Evolutionary conservation across 1,140 invertebrate species (phyloP), one percentile per base, ranked within the genome.

Genomic region (Apis cerana): DNA sequence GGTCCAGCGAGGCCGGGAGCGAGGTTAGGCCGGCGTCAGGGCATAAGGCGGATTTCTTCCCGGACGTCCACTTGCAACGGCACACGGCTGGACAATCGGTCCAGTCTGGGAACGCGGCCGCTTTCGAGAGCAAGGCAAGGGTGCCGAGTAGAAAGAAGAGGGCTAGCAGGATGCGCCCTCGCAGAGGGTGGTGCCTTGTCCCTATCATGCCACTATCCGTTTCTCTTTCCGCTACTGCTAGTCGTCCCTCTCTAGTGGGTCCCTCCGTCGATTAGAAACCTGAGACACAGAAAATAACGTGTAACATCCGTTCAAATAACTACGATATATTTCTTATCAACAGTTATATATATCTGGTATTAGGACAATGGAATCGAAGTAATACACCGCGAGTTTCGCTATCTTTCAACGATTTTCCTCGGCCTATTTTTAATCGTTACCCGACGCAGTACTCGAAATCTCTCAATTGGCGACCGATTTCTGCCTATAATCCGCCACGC

Each of bases 1-100:
- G 95, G 89, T 97, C 97, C 82, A 98, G 94, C 2, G 94, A 95
- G 21, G 95, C 95, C 27, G 97, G 97, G 48, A 98, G 94, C 78
- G 96, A 95, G 85, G 97, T 96, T 75, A 97, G 95, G 74, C 97
- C 96, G 48, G 96, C 96, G 79, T 97, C 96, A 76, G 96, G 96
- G 93, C 97, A 98, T 50, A 97, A 94, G 52, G 97, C 97, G 4
- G 97, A 97, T 90, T 97, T 97, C 93, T 98, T 98, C 50, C 97
- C 97, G 21, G 96, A 97, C 21, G 97, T 97, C 97, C 98, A 98
- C 94, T 97, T 98, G 95, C 97, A 98, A 83, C 96, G 95, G 92
- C 97, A 98, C 76, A 97, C 96, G 19, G 95, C 92, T 64, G 97
- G 97, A 91, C 97, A 98, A 89, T 97, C 96, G 19, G 97, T 97